Percentiles rank a stretch among this genome's conserved stretches.
These are phyloP conservation scores for Drosophila pallidifrons DNA, from an alignment of 1,140 invertebrate species.

Conservation along the genomic window DNA sequence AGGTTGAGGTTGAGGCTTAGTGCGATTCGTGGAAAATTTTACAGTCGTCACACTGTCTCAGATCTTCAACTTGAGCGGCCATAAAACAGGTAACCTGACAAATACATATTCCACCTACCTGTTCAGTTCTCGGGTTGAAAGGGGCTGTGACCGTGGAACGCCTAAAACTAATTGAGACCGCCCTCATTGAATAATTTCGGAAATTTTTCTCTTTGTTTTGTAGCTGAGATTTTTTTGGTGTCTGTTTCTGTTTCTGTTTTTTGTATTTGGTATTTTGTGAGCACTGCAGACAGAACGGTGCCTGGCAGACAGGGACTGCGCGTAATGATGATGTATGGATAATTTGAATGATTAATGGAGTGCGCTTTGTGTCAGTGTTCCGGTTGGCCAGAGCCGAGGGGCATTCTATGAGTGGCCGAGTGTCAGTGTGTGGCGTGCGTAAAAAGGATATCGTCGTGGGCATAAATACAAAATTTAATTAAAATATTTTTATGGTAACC, in stretches of 20 bases:
- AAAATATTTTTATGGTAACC: slow-evolving; percentile 80
- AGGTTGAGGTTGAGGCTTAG: slow-evolving; percentile 50
- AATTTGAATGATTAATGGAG: slow-evolving; percentile 81
- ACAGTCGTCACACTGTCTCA: slow-evolving; percentile 61
- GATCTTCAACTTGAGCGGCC: slow-evolving; percentile 68
- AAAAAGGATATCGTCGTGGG: slow-evolving; percentile 61
- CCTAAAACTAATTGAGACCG: slow-evolving; percentile 83
- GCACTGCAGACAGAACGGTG: slow-evolving; percentile 65
- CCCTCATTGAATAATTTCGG: slow-evolving; percentile 81
- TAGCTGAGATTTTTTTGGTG: slow-evolving; percentile 41
- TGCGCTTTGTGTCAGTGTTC: slow-evolving; percentile 73
- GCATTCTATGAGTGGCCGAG: neutral
- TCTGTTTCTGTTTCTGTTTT: slow-evolving; percentile 4
- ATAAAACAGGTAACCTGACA: slow-evolving; percentile 62
- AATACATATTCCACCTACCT: slow-evolving; percentile 50
- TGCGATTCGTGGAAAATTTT: slow-evolving; percentile 65
- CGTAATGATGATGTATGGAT: slow-evolving; percentile 82
- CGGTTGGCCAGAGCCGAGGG: slow-evolving; percentile 61
- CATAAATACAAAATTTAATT: slow-evolving; percentile 76
- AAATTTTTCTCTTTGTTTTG: slow-evolving; percentile 55
- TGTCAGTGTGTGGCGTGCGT: slow-evolving; percentile 42
- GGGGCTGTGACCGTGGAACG: slow-evolving; percentile 56
- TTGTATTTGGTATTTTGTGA: slow-evolving; percentile 38
- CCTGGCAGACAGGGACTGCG: slow-evolving; percentile 49
- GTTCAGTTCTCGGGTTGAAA: slow-evolving; percentile 32